Evolutionary conservation across 2,797 vertebrate species (phyloP).

Genomic region (Typhlichthys eigenmanni): DNA sequence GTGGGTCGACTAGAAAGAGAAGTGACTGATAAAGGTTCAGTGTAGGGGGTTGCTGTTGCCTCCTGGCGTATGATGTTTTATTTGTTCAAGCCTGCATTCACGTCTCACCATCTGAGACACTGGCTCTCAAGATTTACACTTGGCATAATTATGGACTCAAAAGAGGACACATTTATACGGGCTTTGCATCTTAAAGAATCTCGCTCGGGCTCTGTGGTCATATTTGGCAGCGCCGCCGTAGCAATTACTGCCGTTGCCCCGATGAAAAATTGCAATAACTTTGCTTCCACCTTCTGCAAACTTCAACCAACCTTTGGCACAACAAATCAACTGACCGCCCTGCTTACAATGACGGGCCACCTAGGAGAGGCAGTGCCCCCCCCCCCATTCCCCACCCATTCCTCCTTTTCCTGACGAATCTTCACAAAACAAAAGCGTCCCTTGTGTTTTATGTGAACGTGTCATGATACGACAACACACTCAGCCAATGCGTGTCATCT

Average conservation of each 20-base stretch:
- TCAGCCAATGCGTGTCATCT: too few species aligned
- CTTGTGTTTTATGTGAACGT: slow-evolving; percentile 36
- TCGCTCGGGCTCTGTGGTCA: slow-evolving; percentile 34
- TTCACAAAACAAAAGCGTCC: slow-evolving; percentile 34
- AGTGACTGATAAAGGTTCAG: slow-evolving; percentile 36
- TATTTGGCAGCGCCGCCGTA: slow-evolving; percentile 40
- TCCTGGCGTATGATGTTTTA: slow-evolving; percentile 23
- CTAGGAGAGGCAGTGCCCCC: slow-evolving; percentile 55
- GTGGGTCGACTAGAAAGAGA: slow-evolving; percentile 21
- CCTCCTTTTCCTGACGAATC: slow-evolving; percentile 28
- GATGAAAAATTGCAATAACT: slow-evolving; percentile 64
- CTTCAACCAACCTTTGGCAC: slow-evolving; percentile 64
- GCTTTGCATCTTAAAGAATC: slow-evolving; percentile 55
- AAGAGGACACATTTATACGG: slow-evolving; percentile 62
- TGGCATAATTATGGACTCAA: slow-evolving; percentile 61
- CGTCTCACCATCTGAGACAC: slow-evolving; percentile 46
- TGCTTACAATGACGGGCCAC: slow-evolving; percentile 76
- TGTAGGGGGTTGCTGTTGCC: slow-evolving; percentile 5
- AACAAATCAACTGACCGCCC: slow-evolving; percentile 74
- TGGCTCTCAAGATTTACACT: slow-evolving; percentile 63
- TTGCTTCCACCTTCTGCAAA: slow-evolving; percentile 70
- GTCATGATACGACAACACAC: too few species aligned
- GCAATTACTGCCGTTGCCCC: slow-evolving; percentile 67
- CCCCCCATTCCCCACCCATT: neutral
- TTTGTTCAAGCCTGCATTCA: slow-evolving; percentile 36